Evolutionary conservation across 2,797 vertebrate genomes (phyloP).

Genomic region (Enteromius afrohamiltoni): DNA sequence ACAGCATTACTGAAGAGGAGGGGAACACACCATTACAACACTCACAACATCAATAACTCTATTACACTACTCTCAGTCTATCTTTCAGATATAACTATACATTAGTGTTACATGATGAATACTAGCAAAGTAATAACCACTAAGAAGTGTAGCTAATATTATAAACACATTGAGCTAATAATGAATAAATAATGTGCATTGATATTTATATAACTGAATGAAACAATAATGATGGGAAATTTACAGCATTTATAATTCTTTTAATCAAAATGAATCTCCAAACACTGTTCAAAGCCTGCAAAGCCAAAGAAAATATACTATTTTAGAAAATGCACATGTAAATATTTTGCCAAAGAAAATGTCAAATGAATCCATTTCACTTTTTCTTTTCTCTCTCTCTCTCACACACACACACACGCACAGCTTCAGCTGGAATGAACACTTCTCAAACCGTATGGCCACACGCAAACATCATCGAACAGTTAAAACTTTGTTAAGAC

Average conservation of each 20-base stretch:
- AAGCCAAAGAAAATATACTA: background rate
- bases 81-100: background rate
- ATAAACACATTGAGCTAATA: background rate
- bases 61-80: background rate
- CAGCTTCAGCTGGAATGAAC: background rate
- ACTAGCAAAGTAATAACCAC: background rate
- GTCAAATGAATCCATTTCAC: background rate
- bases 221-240: background rate
- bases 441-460: background rate
- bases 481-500: background rate
- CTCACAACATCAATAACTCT: background rate
- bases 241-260: background rate
- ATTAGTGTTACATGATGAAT: background rate
- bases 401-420: too few species aligned
- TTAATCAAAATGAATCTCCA: background rate
- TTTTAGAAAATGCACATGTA: background rate
- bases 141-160: background rate
- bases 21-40: background rate
- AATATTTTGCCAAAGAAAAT: background rate
- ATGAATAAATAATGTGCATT: background rate
- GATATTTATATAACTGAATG: background rate
- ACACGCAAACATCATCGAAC: background rate
- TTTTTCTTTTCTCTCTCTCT: background rate
- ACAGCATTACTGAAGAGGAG: slow-evolving; percentile 3
- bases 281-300: background rate